A percentile compares a stretch with the other conserved stretches of the same genome.
Conservation (phyloP, 2,113 vertebrate species). For the Mesitornis unicolor region DNA sequence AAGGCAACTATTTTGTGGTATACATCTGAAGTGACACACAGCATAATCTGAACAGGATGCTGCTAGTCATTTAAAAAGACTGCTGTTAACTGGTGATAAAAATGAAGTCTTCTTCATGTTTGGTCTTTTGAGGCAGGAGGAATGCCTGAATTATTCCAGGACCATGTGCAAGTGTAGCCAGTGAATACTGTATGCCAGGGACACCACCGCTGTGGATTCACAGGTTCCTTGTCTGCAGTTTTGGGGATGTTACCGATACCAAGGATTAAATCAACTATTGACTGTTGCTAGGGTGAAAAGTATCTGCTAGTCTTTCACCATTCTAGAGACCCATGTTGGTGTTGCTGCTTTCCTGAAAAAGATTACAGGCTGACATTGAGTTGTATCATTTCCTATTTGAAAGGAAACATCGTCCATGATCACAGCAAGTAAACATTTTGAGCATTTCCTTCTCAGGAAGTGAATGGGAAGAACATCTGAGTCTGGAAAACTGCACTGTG, state of each 20-base stretch:
- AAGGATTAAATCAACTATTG: neutral
- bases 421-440: slow-evolving; percentile 53
- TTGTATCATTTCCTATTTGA: slow-evolving; percentile 36
- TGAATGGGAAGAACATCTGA: slow-evolving; percentile 53
- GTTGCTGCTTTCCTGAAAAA: neutral
- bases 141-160: neutral
- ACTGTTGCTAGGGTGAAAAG: neutral
- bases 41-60: neutral
- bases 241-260: neutral
- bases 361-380: neutral
- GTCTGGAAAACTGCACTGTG: slow-evolving; percentile 13
- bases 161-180: neutral
- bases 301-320: neutral
- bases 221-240: neutral
- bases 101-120: neutral
- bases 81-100: neutral
- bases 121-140: neutral
- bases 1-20: neutral
- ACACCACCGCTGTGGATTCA: neutral
- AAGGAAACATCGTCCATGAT: neutral
- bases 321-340: neutral
- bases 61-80: neutral
- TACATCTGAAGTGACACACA: neutral
- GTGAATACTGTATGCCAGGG: rapidly evolving
- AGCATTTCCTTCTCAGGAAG: slow-evolving; percentile 59